These are phyloP conservation scores for Adoxophyes honmai DNA, from an alignment of 1,140 invertebrate species.

Conservation along the genomic window DNA sequence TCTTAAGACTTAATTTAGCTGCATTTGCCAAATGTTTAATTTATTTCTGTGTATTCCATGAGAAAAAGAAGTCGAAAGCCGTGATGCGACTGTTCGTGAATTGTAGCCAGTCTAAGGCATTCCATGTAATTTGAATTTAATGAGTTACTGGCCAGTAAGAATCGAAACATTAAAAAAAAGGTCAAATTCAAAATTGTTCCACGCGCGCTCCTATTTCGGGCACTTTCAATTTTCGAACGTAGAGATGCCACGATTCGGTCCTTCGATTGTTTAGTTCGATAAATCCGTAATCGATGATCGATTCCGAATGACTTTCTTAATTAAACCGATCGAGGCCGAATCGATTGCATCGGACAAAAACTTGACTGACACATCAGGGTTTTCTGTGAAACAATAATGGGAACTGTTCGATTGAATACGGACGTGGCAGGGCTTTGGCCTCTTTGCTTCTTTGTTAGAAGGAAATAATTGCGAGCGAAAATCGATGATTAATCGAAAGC, in stretches of 20 bases:
- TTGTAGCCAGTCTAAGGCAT: no score
- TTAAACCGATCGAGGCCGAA: background rate
- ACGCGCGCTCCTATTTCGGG: background rate
- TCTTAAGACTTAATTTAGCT: no score
- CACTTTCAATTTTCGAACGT: conserved; percentile 5
- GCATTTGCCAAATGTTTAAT: no score
- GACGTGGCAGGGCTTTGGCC: no score
- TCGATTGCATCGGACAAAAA: background rate
- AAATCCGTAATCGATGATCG: conserved; percentile 1
- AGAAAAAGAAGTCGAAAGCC: no score
- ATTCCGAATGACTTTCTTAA: conserved; percentile 9
- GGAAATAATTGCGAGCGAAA: no score
- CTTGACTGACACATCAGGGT: conserved; percentile 9
- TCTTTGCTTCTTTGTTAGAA: no score
- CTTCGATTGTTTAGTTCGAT: background rate
- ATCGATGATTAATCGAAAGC: no score
- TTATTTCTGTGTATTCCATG: no score
- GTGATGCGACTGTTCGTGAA: no score
- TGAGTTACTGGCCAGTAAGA: no score
- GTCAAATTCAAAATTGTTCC: background rate
- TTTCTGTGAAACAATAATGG: background rate
- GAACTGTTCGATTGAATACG: background rate
- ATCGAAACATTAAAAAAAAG: background rate
- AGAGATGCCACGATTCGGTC: conserved; percentile 12
- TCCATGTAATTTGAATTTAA: no score